Percentiles rank a stretch among this genome's conserved stretches.
phyloP scores from a whole-genome alignment of 2,888 invertebrate species.

The Amiota mariae region DNA sequence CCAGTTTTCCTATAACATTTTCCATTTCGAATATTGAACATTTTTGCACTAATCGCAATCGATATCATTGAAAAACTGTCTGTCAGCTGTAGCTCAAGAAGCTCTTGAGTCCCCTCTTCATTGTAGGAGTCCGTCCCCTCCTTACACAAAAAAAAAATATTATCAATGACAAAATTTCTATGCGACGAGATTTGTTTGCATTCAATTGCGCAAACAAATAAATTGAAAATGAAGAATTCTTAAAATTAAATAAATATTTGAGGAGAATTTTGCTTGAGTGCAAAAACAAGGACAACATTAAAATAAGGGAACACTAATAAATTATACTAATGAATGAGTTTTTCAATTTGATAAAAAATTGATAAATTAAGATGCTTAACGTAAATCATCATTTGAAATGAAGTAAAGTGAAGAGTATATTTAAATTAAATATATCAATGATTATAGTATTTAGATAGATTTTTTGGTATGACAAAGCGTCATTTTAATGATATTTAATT shows the following conservation, averaged over 20 bases:
- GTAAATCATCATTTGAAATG: no score
- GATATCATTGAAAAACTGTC: slow-evolving; percentile 65
- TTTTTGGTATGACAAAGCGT: no score
- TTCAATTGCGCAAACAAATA: slow-evolving; percentile 63
- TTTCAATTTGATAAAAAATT: slow-evolving; percentile 50
- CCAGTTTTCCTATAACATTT: slow-evolving; percentile 38
- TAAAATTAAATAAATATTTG: slow-evolving; percentile 67
- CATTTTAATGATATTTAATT: no score
- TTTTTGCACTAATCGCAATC: slow-evolving; percentile 66
- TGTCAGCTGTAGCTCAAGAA: slow-evolving; percentile 44
- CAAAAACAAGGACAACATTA: background rate
- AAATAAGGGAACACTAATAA: slow-evolving; percentile 45
- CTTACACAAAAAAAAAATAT: slow-evolving; percentile 4
- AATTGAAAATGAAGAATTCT: slow-evolving; percentile 66
- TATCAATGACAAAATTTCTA: slow-evolving; percentile 29
- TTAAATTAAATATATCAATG: no score
- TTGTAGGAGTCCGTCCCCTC: slow-evolving; percentile 12
- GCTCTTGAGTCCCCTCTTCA: slow-evolving; percentile 48
- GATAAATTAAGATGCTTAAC: slow-evolving; percentile 60
- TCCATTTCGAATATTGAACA: slow-evolving; percentile 60
- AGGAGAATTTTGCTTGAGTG: slow-evolving; percentile 53
- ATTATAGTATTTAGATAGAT: no score
- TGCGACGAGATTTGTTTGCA: slow-evolving; percentile 48
- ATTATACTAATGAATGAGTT: slow-evolving; percentile 66
- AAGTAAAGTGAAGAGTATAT: no score